Conservation (phyloP, 2,888 invertebrate species). For the Cartodere bifasciata region DNA sequence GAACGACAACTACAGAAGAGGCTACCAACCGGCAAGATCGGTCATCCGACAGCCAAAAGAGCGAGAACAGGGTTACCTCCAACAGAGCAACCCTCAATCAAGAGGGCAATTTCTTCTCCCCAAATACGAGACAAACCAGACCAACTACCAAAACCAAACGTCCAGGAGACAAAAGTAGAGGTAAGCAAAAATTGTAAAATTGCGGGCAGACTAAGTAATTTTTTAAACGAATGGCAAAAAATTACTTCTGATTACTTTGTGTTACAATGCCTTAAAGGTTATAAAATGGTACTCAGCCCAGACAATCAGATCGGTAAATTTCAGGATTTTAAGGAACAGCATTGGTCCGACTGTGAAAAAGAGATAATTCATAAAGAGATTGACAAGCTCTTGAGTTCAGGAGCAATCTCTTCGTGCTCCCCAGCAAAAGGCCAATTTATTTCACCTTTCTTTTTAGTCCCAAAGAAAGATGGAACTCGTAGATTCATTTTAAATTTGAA, state of each 20-base stretch:
- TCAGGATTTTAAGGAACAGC: constrained; percentile 5
- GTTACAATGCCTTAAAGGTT: constrained; percentile 12
- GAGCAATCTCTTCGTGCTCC: constrained; percentile 1
- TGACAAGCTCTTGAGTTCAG: neutral
- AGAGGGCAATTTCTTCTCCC: no score
- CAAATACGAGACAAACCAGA: no score
- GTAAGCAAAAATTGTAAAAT: constrained; percentile 6
- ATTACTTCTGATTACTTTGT: constrained; percentile 8
- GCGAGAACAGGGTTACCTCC: no score
- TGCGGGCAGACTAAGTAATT: constrained; percentile 9
- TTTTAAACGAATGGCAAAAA: constrained; percentile 4
- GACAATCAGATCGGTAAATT: neutral
- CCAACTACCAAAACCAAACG: no score
- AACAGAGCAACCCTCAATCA: no score
- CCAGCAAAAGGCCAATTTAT: constrained; percentile 6
- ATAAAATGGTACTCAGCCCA: constrained; percentile 7
- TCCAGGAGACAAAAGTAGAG: constrained; percentile 6
- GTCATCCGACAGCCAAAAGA: no score
- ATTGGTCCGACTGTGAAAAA: constrained; percentile 1
- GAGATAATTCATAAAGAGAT: constrained; percentile 1
- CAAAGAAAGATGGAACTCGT: constrained; percentile 9
- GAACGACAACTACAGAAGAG: no score
- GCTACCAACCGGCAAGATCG: no score
- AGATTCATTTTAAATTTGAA: constrained; percentile 15
- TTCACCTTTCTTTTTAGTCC: constrained; percentile 11